Base-by-base conservation (phyloP, 2,888 invertebrate species). In the Chrysolina americana region DNA sequence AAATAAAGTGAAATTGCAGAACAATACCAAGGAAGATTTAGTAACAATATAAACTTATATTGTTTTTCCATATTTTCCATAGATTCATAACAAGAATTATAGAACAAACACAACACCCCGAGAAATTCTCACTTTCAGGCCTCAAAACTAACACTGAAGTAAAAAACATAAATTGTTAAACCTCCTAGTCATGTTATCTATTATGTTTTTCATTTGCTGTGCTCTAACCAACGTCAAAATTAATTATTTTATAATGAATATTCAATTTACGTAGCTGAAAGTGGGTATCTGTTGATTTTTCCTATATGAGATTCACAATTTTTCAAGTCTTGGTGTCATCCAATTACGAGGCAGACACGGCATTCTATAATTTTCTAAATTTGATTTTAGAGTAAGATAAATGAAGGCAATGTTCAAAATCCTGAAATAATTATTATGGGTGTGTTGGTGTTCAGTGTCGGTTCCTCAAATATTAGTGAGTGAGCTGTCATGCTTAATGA, bases 381-480 rank as follows among this genome's bases (percentile, higher is more conserved):
- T 59, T 59, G 59, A 28, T 59, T 59, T 59, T 59, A 15, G 59
- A 59, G 59, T 59, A 59, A 59, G 59, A 59, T 59, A 28, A 59
- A 59, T 59, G 59, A 36, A 59, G 59, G 59, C n/a, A 36, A 59
- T 28, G 1, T 59, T 23, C 19, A 13, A 28, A 59, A n/a, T 59
- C n/a, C 36, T 59, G 36, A 59, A 59, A 59, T 59, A 59, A 59
- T 59, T 59, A 59, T 28, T 59, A 59, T 28, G n/a, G 59, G 59
- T 59, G 59, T 59, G 59, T 59, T 59, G 59, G 21, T 36, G 23
- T 36, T 59, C 59, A n/a, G 36, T 59, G 59, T 17, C 36, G 59
- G 59, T 59, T 59, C 36, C 36, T 59, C 59, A 59, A 59, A 59
- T 59, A 59, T 59, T 59, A 59, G 59, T 59, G 59, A 59, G 59